phyloP scores from a whole-genome alignment of 2,797 vertebrate genomes.

The Oryzias sinensis region DNA sequence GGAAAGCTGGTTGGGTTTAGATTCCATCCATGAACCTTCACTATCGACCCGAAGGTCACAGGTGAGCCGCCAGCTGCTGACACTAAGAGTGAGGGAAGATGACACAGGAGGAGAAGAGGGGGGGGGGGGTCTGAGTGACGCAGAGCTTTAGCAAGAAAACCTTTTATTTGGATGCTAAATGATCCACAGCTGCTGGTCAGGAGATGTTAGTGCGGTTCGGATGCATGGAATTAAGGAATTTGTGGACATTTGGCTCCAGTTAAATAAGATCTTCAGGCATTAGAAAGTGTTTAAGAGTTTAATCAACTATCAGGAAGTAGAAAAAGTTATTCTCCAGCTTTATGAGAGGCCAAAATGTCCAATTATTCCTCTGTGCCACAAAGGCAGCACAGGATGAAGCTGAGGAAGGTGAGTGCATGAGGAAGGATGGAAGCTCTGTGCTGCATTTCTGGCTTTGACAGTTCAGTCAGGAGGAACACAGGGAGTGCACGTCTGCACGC shows the following conservation, averaged over 20 bases:
- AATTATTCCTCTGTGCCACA: too few relatives aligned
- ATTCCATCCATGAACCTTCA: conserved; percentile 68
- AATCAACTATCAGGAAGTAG: too few relatives aligned
- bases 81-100: conserved; percentile 11
- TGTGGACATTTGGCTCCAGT: conserved; percentile 5
- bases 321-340: too few relatives aligned
- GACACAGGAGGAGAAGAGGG: conserved; percentile 1
- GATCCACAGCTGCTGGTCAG: conserved; percentile 39
- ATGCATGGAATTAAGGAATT: conserved; percentile 20
- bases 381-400: too few relatives aligned
- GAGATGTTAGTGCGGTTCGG: conserved; percentile 22
- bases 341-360: too few relatives aligned
- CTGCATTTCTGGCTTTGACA: too few relatives aligned
- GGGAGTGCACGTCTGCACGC: conserved; percentile 40
- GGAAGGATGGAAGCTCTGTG: too few relatives aligned
- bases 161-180: conserved; percentile 65
- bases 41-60: conserved; percentile 66
- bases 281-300: too few relatives aligned
- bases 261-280: not conserved
- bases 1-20: conserved; percentile 61
- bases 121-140: conserved; percentile 34
- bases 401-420: too few relatives aligned
- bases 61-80: conserved; percentile 54
- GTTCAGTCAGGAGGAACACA: conserved; percentile 10
- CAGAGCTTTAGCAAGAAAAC: conserved; percentile 52